Evolutionary conservation across 2,888 invertebrate genomes (phyloP), one percentile per base, ranked within the genome.

Genomic region (Melipona bicolor): DNA sequence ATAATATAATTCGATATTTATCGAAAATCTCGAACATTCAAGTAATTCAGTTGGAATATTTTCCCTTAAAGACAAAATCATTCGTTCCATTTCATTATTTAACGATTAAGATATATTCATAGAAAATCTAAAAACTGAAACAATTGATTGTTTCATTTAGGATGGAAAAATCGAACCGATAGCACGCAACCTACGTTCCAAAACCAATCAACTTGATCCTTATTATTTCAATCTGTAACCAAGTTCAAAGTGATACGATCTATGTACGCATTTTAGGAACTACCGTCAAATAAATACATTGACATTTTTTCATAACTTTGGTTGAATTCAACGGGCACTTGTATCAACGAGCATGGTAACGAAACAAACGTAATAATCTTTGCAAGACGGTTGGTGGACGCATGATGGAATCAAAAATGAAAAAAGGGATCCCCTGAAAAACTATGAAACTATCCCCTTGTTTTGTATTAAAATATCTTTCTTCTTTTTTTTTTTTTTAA

Each of bases 301-400:
- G 17, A n/a, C 1, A 36, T 65, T 52, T 24, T 19, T 2, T 15
- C 54, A 19, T 36, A 5, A 32, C 4, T 19, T 19, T 15, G 21
- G 43, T 52, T 6, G 6, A 65, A 69, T 76, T 69, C 1, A 9
- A n/a, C 13, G 50, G 32, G 6, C 27, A 36, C 3, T 52, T 54
- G 36, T 54, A 24, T 69, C 1, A 9, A n/a, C 13, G 50, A n/a
- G 13, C 36, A 74, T 76, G n/a, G 52, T 52, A 70, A 77, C 52
- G 9, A 24, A 69, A 77, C 59, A 76, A 59, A 49, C 50, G n/a
- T 49, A n/a, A 74, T 49, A n/a, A 74, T 65, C 19, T 24, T n/a
- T 52, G 61, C 4, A 9, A 74, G 43, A 50, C 15, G 11, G 19
- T 73, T 50, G 2, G 24, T n/a, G n/a, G n/a, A 59, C 49, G 59